phyloP scores from a whole-genome alignment of 2,888 invertebrate genomes.

The Xestia rhomboidea region DNA sequence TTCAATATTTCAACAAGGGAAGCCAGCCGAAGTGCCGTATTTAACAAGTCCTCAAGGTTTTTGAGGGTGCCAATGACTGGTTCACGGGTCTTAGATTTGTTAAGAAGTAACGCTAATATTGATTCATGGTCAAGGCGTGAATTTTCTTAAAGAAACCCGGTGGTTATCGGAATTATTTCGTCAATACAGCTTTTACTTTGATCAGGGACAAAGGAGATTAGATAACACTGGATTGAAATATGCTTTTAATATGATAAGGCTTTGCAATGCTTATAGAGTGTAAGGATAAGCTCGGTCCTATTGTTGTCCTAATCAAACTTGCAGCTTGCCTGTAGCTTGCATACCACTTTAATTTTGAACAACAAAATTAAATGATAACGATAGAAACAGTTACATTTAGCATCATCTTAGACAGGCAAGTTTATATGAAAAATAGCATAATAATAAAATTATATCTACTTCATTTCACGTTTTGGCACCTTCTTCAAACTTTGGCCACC shows the following conservation, averaged over 20 bases:
- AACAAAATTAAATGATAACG: neutral
- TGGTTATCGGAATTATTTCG: constrained; percentile 65
- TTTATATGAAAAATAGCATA: neutral
- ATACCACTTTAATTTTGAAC: neutral
- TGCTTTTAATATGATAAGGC: constrained; percentile 40
- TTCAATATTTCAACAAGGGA: constrained; percentile 77
- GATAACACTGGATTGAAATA: constrained; percentile 38
- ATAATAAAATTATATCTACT: neutral
- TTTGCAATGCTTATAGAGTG: constrained; percentile 7
- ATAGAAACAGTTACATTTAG: neutral
- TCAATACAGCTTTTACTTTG: constrained; percentile 61
- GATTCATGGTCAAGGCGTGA: constrained; percentile 74
- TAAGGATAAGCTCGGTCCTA: neutral
- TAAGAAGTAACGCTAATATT: constrained; percentile 72
- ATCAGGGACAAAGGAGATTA: constrained; percentile 40
- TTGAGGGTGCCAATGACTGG: constrained; percentile 77
- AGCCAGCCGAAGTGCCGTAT: constrained; percentile 77
- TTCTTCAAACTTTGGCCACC: too few relatives aligned
- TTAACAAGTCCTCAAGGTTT: constrained; percentile 74
- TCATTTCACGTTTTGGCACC: neutral
- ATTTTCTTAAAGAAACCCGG: constrained; percentile 71
- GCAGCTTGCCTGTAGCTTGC: neutral
- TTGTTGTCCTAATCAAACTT: constrained; percentile 23
- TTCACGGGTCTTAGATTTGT: constrained; percentile 76
- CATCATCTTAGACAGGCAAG: neutral